Evolutionary conservation across 2,797 vertebrate genomes (phyloP).

Genomic region (Xerus rutilus): DNA sequence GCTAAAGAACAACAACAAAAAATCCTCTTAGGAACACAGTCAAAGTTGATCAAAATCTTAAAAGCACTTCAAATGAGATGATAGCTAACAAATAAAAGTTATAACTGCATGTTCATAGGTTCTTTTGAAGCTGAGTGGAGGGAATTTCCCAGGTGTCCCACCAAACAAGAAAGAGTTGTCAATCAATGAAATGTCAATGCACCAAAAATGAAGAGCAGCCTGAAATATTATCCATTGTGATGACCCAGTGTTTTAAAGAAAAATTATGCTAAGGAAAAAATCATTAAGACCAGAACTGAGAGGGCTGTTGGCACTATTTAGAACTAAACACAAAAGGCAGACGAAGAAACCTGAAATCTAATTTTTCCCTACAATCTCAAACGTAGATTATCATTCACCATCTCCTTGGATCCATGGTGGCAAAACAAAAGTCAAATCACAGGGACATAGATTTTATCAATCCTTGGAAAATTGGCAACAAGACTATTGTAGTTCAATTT

Average conservation of each 20-base stretch:
- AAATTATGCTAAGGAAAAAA: background rate
- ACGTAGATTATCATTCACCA: too few species aligned
- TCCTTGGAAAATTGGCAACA: background rate
- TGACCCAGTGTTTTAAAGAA: background rate
- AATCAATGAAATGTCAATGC: background rate
- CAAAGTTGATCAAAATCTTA: background rate
- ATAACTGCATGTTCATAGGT: background rate
- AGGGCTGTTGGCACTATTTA: background rate
- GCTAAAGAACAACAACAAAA: background rate
- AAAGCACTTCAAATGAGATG: background rate
- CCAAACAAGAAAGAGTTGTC: background rate
- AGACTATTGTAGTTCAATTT: background rate
- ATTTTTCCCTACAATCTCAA: background rate
- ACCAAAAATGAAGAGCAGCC: background rate
- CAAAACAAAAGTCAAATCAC: background rate
- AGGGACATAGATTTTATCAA: background rate
- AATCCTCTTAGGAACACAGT: fast-evolving
- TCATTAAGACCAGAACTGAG: background rate
- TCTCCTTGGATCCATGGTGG: too few species aligned
- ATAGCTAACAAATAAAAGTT: background rate
- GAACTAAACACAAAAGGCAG: background rate
- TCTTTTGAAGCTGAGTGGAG: background rate
- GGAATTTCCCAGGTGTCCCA: background rate
- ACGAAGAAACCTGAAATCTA: background rate
- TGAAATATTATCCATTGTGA: background rate